Conservation (phyloP, 2,888 invertebrate species). For the Microctonus hyperodae region DNA sequence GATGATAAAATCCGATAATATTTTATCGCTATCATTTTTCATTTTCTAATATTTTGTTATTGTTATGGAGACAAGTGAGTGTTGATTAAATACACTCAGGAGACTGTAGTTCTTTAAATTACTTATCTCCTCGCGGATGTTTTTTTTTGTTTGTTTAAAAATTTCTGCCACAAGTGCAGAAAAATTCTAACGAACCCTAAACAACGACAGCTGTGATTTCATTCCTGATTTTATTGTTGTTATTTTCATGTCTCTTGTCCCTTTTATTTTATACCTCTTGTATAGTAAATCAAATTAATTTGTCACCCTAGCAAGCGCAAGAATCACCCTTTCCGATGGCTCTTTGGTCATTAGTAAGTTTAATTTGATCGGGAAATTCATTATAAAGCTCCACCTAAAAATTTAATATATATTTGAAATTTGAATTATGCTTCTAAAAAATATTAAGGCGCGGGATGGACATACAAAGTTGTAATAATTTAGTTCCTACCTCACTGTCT, state of each 20-base stretch:
- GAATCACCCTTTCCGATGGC: constrained; percentile 76
- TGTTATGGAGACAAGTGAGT: background rate
- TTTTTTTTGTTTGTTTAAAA: constrained; percentile 13
- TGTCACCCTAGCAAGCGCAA: constrained; percentile 73
- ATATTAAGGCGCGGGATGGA: background rate
- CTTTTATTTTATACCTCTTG: constrained; percentile 12
- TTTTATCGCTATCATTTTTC: background rate
- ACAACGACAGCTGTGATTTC: constrained; percentile 34
- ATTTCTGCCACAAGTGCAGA: constrained; percentile 28
- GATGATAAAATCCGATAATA: background rate
- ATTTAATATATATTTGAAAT: constrained; percentile 1
- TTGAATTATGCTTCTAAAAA: background rate
- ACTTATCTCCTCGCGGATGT: constrained; percentile 23
- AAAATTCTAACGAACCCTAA: constrained; percentile 34
- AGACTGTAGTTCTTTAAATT: constrained; percentile 26
- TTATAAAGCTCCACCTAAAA: constrained; percentile 86
- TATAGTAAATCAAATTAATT: constrained; percentile 7
- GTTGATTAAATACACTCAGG: constrained; percentile 3
- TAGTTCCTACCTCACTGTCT: constrained; percentile 74
- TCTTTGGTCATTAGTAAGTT: constrained; percentile 78
- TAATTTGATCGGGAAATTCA: constrained; percentile 97
- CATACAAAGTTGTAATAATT: constrained; percentile 11
- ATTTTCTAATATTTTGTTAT: background rate
- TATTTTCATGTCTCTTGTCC: constrained; percentile 23
- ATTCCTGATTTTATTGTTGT: constrained; percentile 10